Evolutionary conservation across 64 coral and sea anemone species (phyloP), one percentile per base, ranked within the genome.

Genomic region (Cladopsammia gracilis): DNA sequence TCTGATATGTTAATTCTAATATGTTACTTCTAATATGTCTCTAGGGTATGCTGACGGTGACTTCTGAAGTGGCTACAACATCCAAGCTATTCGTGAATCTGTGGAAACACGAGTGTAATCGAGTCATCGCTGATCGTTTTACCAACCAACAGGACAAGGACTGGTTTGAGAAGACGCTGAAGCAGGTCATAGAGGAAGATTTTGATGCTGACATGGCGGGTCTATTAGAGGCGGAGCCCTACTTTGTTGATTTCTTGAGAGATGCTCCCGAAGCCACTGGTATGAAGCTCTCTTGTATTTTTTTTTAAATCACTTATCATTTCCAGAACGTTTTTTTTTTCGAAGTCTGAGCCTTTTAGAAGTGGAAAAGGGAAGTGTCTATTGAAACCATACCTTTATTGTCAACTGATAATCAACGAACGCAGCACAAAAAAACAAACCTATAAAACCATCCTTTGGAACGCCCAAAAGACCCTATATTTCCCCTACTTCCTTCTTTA

Each of bases 231-330:
- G 76, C 88, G 16, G 92, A 99, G 49, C 98, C 95, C 1, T 99
- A 92, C 71, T 99, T 99, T 94, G 98, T 99, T 23, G 98, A 99
- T 79, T 99, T 99, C 86, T 62, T 99, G 78, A 78, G 91, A 84
- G 97, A 98, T 89, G 94, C 97, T 5, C 97, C 97, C 7, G 97
- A 98, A 88, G 57, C 88, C 48, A 98, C 97, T 47, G 97, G 97
- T 98, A 68, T 18, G 60, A 18, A 58, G 15, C 11, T 26, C 42
- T 73, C 11, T 73, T 73, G 24, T 62, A n/a, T 46, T 83, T 49
- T 48, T 12, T 22, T 70, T 45, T 44, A 50, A 26, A 34, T 34
- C 34, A 34, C 34, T 34, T 34, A 34, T 2, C 34, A 34, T 34
- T 34, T 34, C 34, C 34, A 34, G 34, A 34, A 34, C 34, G 34